Evolutionary conservation across 2,113 vertebrate genomes (phyloP).

Genomic region (Lichenostomus cassidix): DNA sequence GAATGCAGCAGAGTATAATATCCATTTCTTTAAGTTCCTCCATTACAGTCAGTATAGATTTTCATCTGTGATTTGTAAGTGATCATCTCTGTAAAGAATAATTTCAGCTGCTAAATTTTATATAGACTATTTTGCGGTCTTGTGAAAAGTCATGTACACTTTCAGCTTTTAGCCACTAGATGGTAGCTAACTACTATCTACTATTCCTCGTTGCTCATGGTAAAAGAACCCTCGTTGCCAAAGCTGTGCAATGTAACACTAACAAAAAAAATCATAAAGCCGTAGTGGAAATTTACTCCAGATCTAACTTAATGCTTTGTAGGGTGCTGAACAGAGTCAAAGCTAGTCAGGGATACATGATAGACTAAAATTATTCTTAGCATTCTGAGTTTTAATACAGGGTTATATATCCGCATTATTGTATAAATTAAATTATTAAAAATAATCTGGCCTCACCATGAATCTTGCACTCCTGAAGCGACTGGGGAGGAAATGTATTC

Average conservation of each 20-base stretch:
- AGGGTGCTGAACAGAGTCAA: not conserved
- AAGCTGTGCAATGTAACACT: not conserved
- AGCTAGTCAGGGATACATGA: not conserved
- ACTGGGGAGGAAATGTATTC: not conserved
- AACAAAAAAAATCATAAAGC: not conserved
- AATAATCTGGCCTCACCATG: not conserved
- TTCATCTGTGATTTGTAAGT: not conserved
- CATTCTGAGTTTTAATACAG: not conserved
- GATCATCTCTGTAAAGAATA: not conserved
- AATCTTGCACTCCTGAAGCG: not conserved
- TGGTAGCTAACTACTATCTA: slow-evolving; percentile 52
- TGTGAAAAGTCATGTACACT: not conserved
- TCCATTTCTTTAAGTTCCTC: not conserved
- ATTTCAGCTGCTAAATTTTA: not conserved
- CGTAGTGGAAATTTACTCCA: not conserved
- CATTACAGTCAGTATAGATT: not conserved
- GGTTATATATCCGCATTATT: not conserved
- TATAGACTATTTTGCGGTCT: not conserved
- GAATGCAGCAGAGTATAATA: not conserved
- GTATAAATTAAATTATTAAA: not conserved
- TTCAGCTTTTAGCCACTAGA: slow-evolving; percentile 43
- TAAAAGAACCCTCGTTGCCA: rapidly evolving
- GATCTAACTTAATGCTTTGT: not conserved
- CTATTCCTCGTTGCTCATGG: not conserved
- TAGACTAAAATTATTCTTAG: not conserved